phyloP scores from a whole-genome alignment of 2,888 invertebrate genomes.

The Leptopilina syphax region DNA sequence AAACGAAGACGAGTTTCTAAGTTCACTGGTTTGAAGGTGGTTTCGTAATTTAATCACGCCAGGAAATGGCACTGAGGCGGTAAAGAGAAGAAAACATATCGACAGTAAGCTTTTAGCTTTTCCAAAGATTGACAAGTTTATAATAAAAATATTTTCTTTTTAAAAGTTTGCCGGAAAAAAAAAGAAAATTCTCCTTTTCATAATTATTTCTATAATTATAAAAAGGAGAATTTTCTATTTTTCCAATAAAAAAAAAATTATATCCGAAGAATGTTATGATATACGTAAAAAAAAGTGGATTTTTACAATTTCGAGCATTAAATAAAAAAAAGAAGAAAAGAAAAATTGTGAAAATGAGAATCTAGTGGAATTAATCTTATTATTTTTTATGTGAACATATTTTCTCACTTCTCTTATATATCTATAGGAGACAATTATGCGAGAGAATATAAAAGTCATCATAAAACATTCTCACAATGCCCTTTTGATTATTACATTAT shows the following conservation, averaged over 20 bases:
- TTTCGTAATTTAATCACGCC: slow-evolving; percentile 24
- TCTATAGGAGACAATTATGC: background rate
- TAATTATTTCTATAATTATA: too few species aligned
- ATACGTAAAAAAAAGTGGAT: too few species aligned
- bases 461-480: background rate
- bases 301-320: too few species aligned
- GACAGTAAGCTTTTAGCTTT: slow-evolving; percentile 12
- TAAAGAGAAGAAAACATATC: slow-evolving; percentile 16
- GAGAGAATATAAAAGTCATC: background rate
- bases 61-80: slow-evolving; percentile 25
- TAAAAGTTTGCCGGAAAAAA: too few species aligned
- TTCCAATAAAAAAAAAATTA: too few species aligned
- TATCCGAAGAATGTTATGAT: too few species aligned
- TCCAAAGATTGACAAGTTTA: background rate
- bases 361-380: background rate
- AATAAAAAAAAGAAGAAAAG: too few species aligned
- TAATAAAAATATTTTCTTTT: background rate
- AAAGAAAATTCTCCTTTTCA: too few species aligned
- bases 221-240: too few species aligned
- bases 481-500: background rate
- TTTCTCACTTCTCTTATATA: slow-evolving; percentile 3
- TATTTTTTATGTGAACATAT: background rate
- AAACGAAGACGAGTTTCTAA: background rate
- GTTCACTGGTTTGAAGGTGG: background rate
- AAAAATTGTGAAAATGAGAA: background rate